Evolutionary conservation across 2,888 invertebrate genomes (phyloP), one percentile per base, ranked within the genome.

Genomic region (Melanargia galathea): DNA sequence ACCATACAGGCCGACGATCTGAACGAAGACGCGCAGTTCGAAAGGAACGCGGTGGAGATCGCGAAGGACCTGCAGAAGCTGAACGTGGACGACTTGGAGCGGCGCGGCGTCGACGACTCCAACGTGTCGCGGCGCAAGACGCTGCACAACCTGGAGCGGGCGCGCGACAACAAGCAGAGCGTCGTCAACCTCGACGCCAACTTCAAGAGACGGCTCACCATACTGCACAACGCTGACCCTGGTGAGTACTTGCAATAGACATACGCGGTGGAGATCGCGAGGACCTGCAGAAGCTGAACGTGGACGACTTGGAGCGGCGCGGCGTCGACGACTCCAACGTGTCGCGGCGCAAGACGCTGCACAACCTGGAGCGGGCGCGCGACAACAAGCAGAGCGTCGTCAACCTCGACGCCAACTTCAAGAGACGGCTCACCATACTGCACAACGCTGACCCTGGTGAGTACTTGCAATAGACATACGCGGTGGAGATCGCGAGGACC

Each of bases 141-240:
- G 0, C 95, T 98, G 63, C 96, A 96, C 78, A 97, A 97, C 79
- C 89, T 98, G 61, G 98, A 98, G 79, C 95, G 96, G 70, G 95
- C 96, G 8, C 93, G 96, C 5, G 95, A 96, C 74, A 95, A 95
- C 72, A 95, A 96, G 63, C 93, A 96, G 40, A 96, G 95, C 71
- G 96, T 96, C 68, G 95, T 97, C 68, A 98, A 98, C 1, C 90
- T 98, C 60, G 98, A 98, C 82, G 97, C 97, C 20, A 98, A 98
- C 20, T 98, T 98, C 87, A 96, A 97, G 77, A 96, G 97, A 73
- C 92, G 98, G 40, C 96, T 98, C 81, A 95, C 96, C 62, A 95
- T 95, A 78, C 89, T 96, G 77, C 95, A 95, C 70, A 94, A 95
- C 54, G 95, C 95, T 73, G 94, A 94, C 74, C 84, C 92, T 57